Evolutionary conservation across 2,888 invertebrate genomes (phyloP).

Genomic region (Alloscopus bannaensis): DNA sequence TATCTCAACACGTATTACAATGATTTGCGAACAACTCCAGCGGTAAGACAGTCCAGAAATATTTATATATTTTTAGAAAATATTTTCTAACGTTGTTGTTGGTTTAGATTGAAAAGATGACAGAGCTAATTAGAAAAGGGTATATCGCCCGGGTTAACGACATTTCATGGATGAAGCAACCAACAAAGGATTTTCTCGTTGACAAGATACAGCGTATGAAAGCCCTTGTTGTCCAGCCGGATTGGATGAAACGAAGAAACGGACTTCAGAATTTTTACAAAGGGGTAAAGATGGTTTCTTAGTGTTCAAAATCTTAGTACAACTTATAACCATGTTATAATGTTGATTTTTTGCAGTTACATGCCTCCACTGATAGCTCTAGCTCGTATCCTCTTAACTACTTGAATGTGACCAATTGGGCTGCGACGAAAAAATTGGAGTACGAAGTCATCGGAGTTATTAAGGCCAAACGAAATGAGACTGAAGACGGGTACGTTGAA

Average conservation of each 20-base stretch:
- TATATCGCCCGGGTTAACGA: slow-evolving; percentile 37
- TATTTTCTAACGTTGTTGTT: neutral
- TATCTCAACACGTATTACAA: slow-evolving; percentile 36
- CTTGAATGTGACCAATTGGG: slow-evolving; percentile 5
- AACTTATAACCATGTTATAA: no score
- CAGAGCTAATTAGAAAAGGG: slow-evolving; percentile 20
- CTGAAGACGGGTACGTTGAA: neutral
- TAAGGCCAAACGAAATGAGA: neutral
- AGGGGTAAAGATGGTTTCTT: slow-evolving; percentile 18
- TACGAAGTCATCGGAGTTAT: neutral
- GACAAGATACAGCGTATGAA: slow-evolving; percentile 47
- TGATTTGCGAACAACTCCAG: slow-evolving; percentile 31
- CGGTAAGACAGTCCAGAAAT: slow-evolving; percentile 34
- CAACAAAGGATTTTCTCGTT: slow-evolving; percentile 18
- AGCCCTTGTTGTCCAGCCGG: slow-evolving; percentile 35
- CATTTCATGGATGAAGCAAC: slow-evolving; percentile 32
- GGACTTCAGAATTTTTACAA: slow-evolving; percentile 32
- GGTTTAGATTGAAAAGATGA: slow-evolving; percentile 36
- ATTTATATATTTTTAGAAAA: no score
- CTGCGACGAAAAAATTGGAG: neutral
- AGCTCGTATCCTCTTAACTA: slow-evolving; percentile 5
- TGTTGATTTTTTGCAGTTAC: no score
- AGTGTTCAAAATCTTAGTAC: no score
- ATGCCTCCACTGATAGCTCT: no score
- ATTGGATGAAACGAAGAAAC: slow-evolving; percentile 32